Percentiles rank a stretch among this genome's conserved stretches.
Evolutionary conservation across 92 coral and sea anemone genomes (phyloP).

Genomic region (Bergia puertoricense): DNA sequence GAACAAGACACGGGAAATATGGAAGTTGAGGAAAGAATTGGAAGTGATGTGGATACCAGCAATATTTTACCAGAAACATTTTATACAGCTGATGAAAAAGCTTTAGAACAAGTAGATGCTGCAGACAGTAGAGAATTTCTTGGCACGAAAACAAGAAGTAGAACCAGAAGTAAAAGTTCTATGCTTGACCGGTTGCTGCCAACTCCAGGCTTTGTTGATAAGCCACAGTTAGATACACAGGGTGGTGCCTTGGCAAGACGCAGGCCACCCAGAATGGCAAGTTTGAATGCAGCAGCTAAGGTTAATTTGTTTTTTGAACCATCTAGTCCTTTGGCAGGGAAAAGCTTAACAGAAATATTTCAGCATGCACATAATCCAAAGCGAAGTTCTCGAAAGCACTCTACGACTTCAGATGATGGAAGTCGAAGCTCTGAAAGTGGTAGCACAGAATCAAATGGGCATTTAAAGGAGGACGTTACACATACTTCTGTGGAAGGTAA

Average conservation of each 20-base stretch:
- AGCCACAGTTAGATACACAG: conserved; percentile 74
- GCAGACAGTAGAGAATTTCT: conserved; percentile 32
- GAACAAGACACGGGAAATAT: conserved; percentile 24
- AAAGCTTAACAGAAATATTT: conserved; percentile 78
- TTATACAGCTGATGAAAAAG: conserved; percentile 43
- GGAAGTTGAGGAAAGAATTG: conserved; percentile 54
- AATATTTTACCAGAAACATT: conserved; percentile 28
- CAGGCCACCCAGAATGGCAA: conserved; percentile 94
- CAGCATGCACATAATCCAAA: conserved; percentile 68
- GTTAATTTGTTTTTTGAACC: conserved; percentile 94
- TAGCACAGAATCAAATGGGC: conserved; percentile 49
- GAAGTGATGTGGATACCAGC: conserved; percentile 27
- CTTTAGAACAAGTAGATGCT: conserved; percentile 47
- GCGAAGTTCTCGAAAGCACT: conserved; percentile 47
- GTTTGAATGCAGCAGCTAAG: conserved; percentile 98
- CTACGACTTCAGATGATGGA: conserved; percentile 45
- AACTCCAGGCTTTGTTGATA: conserved; percentile 98
- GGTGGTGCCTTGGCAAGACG: conserved; percentile 78
- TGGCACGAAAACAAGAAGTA: conserved; percentile 58
- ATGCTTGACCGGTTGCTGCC: conserved; percentile 93
- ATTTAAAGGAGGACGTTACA: conserved; percentile 48
- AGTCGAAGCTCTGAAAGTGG: conserved; percentile 48
- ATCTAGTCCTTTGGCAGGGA: conserved; percentile 95
- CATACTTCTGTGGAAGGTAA: background rate
- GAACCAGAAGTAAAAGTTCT: conserved; percentile 65